phyloP scores from a whole-genome alignment of 2,113 vertebrate genomes.

The Pseudorhombus dupliciocellatus region DNA sequence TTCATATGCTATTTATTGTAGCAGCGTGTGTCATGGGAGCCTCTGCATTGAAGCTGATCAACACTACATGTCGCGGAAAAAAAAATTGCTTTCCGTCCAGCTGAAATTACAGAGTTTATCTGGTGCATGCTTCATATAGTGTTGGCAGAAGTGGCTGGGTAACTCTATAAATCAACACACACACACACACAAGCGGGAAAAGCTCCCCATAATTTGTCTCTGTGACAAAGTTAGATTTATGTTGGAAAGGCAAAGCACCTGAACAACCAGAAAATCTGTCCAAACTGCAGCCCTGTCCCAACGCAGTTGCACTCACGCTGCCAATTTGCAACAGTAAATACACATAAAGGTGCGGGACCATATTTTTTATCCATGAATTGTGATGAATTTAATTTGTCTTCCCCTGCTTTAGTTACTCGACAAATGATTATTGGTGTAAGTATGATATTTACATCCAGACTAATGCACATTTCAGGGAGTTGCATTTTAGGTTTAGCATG shows the following conservation, averaged over 20 bases:
- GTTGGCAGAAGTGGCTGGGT: conserved; percentile 39
- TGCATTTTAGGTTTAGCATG: too few species aligned
- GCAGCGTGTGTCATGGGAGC: conserved; percentile 32
- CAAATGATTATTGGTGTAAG: not conserved
- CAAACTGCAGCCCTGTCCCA: not conserved
- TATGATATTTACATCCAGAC: not conserved
- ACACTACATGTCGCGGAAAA: conserved; percentile 34
- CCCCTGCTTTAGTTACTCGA: too few species aligned
- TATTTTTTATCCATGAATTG: not conserved
- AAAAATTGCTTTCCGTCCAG: conserved; percentile 55
- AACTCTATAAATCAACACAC: conserved; percentile 63
- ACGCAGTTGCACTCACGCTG: not conserved
- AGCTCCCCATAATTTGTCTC: conserved; percentile 33
- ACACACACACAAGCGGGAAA: conserved; percentile 32
- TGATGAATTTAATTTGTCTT: not conserved
- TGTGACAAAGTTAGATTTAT: conserved; percentile 51
- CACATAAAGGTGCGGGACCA: not conserved
- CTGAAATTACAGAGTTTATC: conserved; percentile 60
- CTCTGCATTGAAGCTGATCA: conserved; percentile 42
- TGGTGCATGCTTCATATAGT: conserved; percentile 48
- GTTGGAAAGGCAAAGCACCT: conserved; percentile 40
- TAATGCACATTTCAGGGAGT: not conserved
- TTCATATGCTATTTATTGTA: conserved; percentile 30
- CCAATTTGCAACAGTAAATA: not conserved
- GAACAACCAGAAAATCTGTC: conserved; percentile 13